Evolutionary conservation across 2,113 vertebrate genomes (phyloP), one percentile per base, ranked within the genome.

Genomic region (Nestor notabilis): DNA sequence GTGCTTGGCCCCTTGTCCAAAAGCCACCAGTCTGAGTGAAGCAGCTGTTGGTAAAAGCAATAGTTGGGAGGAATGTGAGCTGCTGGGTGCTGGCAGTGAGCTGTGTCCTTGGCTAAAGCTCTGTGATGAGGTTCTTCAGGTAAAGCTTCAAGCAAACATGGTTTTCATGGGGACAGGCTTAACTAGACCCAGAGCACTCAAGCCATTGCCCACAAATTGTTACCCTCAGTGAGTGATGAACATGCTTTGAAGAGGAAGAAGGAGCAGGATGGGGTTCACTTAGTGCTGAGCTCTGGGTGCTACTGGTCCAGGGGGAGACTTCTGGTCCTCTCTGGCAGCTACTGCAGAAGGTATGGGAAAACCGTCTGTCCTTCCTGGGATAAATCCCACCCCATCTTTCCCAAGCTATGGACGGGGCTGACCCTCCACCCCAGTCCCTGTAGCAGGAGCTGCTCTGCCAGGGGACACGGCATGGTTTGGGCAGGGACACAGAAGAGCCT

Each of bases 401-500:
- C 61, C 46, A 47, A 27, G 61, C 61, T 61, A 10, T 3, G n/a
- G 25, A 24, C 8, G n/a, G 35, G 72, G 19, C 43, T 76, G 63
- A 11, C 16, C 17, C 44, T 74, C 6, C 33, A 15, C 3, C 28
- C 25, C 49, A 21, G 19, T 15, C 44, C 46, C 41, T 27, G 2
- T 11, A 25, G 27, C 65, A 58, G 33, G 49, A 69, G 47, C 58
- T 52, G 39, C n/a, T 18, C 37, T 15, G 11, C 9, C 0, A 0
- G 44, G 55, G 52, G 46, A 5, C 70, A 49, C 11, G 8, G 20
- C 0, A 0, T 12, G 46, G 14, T 69, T 27, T 2, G 21, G 50
- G 56, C 33, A 24, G 39, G 58, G 29, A 4, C 52, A 9, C 6
- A 0, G 41, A 44, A 25, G 9, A 83, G 8, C 65, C 41, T 15